Evolutionary conservation across 1,140 invertebrate genomes (phyloP).

Genomic region (Hylyphantes graminicola): DNA sequence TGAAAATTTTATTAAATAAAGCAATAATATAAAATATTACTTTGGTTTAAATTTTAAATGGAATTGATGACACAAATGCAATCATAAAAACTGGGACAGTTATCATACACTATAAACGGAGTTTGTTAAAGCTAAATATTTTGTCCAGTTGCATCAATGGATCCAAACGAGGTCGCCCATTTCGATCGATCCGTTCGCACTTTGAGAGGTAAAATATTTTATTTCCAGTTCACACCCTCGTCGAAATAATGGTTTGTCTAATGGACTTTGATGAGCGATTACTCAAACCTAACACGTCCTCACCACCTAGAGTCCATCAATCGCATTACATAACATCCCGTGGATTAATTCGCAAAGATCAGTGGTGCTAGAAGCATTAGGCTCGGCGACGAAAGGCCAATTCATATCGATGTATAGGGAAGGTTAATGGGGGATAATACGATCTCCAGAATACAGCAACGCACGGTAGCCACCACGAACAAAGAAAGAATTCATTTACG

Average conservation of each 20-base stretch:
- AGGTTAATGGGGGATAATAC: constrained; percentile 59
- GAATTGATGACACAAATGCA: too few relatives aligned
- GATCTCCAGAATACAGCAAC: constrained; percentile 53
- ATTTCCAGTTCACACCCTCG: constrained; percentile 55
- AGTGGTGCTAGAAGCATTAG: constrained; percentile 55
- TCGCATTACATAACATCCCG: constrained; percentile 59
- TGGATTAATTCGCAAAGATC: constrained; percentile 59
- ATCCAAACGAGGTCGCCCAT: neutral
- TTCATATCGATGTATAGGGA: constrained; percentile 59
- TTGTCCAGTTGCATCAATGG: too few relatives aligned
- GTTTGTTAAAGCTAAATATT: too few relatives aligned
- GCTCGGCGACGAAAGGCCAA: constrained; percentile 55
- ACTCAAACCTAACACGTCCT: constrained; percentile 55
- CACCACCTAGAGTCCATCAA: constrained; percentile 45
- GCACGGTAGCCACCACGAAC: constrained; percentile 57
- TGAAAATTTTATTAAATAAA: too few relatives aligned
- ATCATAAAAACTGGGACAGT: too few relatives aligned
- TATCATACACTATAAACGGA: too few relatives aligned
- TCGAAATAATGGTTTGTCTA: constrained; percentile 52
- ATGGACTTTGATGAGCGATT: constrained; percentile 54
- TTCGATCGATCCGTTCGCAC: constrained; percentile 13
- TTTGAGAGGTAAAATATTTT: constrained; percentile 37
- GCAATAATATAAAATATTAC: too few relatives aligned
- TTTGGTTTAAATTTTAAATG: too few relatives aligned
- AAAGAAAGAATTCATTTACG: constrained; percentile 61